Base-by-base conservation (phyloP, 1,140 invertebrate genomes). In the Lordiphosa collinella region DNA sequence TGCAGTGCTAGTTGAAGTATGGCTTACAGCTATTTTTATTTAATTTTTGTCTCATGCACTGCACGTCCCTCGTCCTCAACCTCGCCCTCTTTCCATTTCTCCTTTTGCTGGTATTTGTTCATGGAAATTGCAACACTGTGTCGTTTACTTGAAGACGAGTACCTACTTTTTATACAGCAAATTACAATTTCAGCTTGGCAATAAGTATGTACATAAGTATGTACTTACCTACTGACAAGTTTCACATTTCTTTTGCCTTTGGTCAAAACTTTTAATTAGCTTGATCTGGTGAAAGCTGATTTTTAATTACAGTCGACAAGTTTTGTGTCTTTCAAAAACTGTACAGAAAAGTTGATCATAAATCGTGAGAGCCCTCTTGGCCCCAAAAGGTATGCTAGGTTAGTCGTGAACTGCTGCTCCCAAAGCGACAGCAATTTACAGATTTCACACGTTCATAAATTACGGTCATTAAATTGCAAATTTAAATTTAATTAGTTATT, bases 401-500 rank as follows among this genome's bases (percentile, higher is more conserved):
- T 41, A 11, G 7, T 13, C 12, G 41, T 8, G 0, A 6, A 22
- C 10, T n/a, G n/a, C n/a, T n/a, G 4, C 9, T 12, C 25, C 4
- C n/a, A 32, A 14, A 48, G 2, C 22, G 55, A 53, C 32, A 54
- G 55, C 71, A 71, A 67, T 82, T 80, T 75, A 65, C 49, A 62
- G 63, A 67, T 60, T 71, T 75, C 76, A 65, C 75, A 82, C 76
- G 76, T 80, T 63, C 60, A 65, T 67, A 80, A 80, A 80, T 71
- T 63, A 73, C 71, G 71, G 66, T 75, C 76, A 80, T 80, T 75
- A 75, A 75, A 75, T 69, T 69, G 60, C 55, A 68, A 68, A 68
- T 80, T 80, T 63, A 71, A 82, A 82, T 80, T 80, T 82, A 80
- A 80, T 80, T 82, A 82, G 75, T 71, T 80, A 80, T 76, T 80